Conservation (phyloP, 2,888 invertebrate species). For the Cataglyphis albicans region DNA sequence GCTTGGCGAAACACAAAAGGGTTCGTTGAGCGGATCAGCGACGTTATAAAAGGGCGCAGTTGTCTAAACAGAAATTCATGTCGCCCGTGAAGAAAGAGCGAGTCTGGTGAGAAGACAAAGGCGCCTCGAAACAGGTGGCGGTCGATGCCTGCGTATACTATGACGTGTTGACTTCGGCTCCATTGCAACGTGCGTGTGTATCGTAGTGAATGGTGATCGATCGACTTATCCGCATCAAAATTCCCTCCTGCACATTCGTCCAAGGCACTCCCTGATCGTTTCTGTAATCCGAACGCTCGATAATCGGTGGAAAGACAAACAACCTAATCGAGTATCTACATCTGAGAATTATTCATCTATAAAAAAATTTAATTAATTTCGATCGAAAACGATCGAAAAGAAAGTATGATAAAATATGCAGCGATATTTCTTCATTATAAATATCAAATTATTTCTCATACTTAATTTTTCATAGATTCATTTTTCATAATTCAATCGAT, state of each 20-base stretch:
- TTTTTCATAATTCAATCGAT: neutral
- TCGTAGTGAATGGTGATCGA: slow-evolving; percentile 61
- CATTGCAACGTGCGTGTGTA: slow-evolving; percentile 37
- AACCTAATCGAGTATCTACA: neutral
- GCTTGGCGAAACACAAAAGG: slow-evolving; percentile 59
- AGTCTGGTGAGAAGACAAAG: slow-evolving; percentile 54
- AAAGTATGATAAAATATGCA: neutral
- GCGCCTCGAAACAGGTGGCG: slow-evolving; percentile 68
- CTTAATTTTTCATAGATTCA: neutral
- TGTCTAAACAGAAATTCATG: slow-evolving; percentile 71
- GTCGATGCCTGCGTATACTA: slow-evolving; percentile 45
- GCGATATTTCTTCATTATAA: neutral
- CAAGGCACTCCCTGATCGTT: slow-evolving; percentile 58
- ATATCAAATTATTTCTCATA: neutral
- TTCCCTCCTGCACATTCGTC: slow-evolving; percentile 53
- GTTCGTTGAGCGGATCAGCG: slow-evolving; percentile 66
- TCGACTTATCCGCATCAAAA: slow-evolving; percentile 65
- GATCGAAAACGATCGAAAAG: neutral
- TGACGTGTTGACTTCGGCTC: slow-evolving; percentile 29
- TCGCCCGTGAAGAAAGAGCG: slow-evolving; percentile 49
- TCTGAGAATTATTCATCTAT: slow-evolving; percentile 7
- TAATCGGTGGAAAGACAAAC: slow-evolving; percentile 60
- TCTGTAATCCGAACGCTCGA: slow-evolving; percentile 64
- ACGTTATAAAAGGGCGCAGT: slow-evolving; percentile 65
- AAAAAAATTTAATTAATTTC: neutral